Percentiles rank a stretch among this genome's conserved stretches.
These are phyloP conservation scores for Chironomus striatipennis DNA, from an alignment of 1,140 invertebrate species.

Conservation along the genomic window DNA sequence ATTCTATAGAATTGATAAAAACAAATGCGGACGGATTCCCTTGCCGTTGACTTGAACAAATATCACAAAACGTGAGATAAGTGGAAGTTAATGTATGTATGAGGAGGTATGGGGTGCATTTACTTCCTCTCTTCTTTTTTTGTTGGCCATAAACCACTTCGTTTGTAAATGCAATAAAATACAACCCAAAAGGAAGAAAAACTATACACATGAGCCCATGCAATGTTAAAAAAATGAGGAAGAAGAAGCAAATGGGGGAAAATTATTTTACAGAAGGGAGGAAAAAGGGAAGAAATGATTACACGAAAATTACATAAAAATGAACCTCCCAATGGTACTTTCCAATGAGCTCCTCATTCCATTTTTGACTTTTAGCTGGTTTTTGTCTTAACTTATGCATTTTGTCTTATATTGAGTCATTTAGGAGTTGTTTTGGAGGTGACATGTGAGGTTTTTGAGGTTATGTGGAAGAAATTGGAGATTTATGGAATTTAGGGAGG, in stretches of 20 bases:
- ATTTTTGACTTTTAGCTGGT: too few relatives aligned
- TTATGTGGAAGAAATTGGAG: too few relatives aligned
- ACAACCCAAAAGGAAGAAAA: not conserved
- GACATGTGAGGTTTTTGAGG: too few relatives aligned
- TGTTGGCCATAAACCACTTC: not conserved
- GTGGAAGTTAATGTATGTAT: not conserved
- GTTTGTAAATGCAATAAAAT: slow-evolving; percentile 1
- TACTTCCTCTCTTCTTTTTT: not conserved
- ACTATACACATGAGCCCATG: not conserved
- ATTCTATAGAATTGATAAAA: not conserved
- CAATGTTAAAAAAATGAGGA: not conserved
- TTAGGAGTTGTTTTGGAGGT: too few relatives aligned
- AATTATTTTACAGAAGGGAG: too few relatives aligned
- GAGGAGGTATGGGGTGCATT: too few relatives aligned
- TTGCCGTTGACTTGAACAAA: not conserved
- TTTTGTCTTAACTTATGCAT: too few relatives aligned
- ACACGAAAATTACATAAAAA: slow-evolving; percentile 24
- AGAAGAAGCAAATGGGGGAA: slow-evolving; percentile 5
- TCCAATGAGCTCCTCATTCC: too few relatives aligned
- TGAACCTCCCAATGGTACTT: slow-evolving; percentile 12
- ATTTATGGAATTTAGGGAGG: too few relatives aligned
- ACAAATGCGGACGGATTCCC: not conserved
- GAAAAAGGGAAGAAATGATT: slow-evolving; percentile 13
- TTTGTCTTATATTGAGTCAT: too few relatives aligned
- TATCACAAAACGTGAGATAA: not conserved